Percentiles rank a stretch among this genome's conserved stretches.
Conservation (phyloP, 2,888 invertebrate genomes). For the Alsophila aescularia region DNA sequence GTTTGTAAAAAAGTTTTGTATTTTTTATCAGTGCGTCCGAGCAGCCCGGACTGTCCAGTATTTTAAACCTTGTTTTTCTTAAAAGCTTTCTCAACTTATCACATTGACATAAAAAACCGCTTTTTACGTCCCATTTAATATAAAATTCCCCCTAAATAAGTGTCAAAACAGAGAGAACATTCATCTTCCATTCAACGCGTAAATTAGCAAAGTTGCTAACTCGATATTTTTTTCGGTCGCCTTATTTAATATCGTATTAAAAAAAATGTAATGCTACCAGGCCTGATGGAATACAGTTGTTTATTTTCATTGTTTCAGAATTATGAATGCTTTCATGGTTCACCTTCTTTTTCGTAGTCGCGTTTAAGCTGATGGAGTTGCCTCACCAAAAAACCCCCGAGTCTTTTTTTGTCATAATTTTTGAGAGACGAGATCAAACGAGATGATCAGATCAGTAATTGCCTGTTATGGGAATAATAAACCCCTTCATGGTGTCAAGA, state of each 20-base stretch:
- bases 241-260: conserved; percentile 51
- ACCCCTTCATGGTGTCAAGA: no score
- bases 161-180: conserved; percentile 34
- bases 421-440: no score
- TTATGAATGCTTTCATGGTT: background rate
- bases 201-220: conserved; percentile 41
- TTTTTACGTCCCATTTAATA: conserved; percentile 19
- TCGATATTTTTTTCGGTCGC: conserved; percentile 28
- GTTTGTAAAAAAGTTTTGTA: no score
- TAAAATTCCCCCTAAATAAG: conserved; percentile 17
- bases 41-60: conserved; percentile 1
- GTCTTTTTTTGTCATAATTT: no score
- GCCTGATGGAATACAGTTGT: background rate
- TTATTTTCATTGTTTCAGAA: background rate
- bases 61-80: conserved; percentile 7
- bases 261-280: conserved; percentile 41
- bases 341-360: no score
- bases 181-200: conserved; percentile 30
- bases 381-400: no score
- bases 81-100: conserved; percentile 22
- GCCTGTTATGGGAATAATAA: no score
- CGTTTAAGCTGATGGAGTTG: no score
- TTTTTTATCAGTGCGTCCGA: no score
- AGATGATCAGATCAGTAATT: no score
- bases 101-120: background rate